Evolutionary conservation across 2,113 vertebrate genomes (phyloP).

Genomic region (Siphamia tubifer): DNA sequence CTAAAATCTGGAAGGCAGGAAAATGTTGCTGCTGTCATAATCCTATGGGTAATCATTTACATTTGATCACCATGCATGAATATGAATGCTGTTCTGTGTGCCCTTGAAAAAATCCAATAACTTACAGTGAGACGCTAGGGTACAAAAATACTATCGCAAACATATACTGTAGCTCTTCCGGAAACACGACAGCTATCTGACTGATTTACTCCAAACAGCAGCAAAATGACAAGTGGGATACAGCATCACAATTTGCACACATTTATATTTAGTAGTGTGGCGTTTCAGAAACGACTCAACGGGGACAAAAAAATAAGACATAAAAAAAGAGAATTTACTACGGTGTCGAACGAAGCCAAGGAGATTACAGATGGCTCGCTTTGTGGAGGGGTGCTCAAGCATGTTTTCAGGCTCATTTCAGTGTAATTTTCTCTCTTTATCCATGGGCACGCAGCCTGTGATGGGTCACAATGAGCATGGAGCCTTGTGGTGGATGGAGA

Average conservation of each 20-base stretch:
- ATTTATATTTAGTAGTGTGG: constrained; percentile 1
- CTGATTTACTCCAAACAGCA: constrained; percentile 13
- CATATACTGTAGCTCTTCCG: constrained; percentile 23
- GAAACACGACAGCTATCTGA: constrained; percentile 30
- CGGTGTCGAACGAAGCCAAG: constrained; percentile 8
- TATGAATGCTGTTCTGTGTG: constrained; percentile 51
- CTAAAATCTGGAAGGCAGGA: constrained; percentile 35
- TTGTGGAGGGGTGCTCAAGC: constrained; percentile 16
- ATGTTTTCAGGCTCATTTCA: constrained; percentile 40
- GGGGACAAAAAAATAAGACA: not conserved
- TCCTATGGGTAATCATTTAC: constrained; percentile 62
- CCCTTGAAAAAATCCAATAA: constrained; percentile 58
- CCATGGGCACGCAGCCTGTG: constrained; percentile 1
- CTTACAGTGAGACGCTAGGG: constrained; percentile 11
- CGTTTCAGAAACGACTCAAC: not conserved
- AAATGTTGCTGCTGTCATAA: constrained; percentile 44
- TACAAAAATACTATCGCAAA: constrained; percentile 3
- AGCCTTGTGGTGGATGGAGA: not conserved
- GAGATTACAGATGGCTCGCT: constrained; percentile 42
- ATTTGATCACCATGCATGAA: constrained; percentile 62
- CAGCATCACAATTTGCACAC: constrained; percentile 8
- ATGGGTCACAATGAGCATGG: constrained; percentile 15
- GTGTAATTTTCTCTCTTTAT: constrained; percentile 48
- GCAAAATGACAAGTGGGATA: constrained; percentile 21
- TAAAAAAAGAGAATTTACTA: not conserved